Percentiles rank a stretch among this genome's conserved stretches.
Evolutionary conservation across 2,888 invertebrate species (phyloP).

Genomic region (Lithosia quadra): DNA sequence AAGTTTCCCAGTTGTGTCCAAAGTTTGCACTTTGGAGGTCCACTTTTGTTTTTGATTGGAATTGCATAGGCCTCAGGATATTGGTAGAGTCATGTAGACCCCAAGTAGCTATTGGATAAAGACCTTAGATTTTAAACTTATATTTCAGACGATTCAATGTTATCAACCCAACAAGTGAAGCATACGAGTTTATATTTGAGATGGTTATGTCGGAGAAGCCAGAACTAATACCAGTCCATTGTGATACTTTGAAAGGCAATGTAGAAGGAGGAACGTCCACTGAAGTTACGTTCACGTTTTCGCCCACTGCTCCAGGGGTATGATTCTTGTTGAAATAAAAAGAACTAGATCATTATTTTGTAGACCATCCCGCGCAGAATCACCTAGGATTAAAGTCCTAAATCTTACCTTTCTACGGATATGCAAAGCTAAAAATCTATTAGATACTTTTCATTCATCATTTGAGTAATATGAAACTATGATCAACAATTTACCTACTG

Average conservation of each 20-base stretch:
- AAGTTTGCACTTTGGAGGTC: no score
- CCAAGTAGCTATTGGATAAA: no score
- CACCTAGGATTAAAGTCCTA: no score
- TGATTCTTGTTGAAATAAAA: slow-evolving; percentile 3
- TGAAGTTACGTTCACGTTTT: slow-evolving; percentile 88
- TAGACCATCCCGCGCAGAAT: no score
- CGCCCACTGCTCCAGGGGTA: slow-evolving; percentile 88
- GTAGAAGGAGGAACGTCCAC: slow-evolving; percentile 87
- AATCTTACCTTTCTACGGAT: no score
- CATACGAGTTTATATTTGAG: slow-evolving; percentile 87
- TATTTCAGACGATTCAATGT: slow-evolving; percentile 87
- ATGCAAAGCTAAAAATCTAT: background rate
- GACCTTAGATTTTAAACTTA: background rate
- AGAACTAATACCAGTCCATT: slow-evolving; percentile 86
- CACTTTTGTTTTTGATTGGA: no score
- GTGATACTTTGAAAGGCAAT: slow-evolving; percentile 86
- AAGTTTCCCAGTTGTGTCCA: no score
- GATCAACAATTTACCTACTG: no score
- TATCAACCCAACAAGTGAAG: slow-evolving; percentile 89
- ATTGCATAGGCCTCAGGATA: no score
- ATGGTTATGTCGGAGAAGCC: slow-evolving; percentile 79
- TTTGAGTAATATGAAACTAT: background rate
- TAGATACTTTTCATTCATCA: background rate
- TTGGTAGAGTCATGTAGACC: no score
- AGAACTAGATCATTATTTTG: background rate